Conservation (phyloP, 2,113 vertebrate species). For the Eulacestoma nigropectus region DNA sequence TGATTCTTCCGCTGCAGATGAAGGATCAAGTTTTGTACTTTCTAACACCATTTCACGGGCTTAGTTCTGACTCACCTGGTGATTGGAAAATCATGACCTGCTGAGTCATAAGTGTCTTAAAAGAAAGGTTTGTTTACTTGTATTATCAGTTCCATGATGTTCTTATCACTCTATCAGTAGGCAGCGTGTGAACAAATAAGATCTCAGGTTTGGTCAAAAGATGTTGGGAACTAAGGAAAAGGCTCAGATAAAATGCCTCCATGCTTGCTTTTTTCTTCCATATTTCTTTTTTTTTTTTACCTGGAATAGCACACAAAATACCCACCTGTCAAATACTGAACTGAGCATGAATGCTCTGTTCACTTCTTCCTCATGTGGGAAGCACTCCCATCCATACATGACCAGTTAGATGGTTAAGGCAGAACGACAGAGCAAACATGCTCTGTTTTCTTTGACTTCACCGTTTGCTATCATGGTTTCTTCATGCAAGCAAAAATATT, state of each 20-base stretch:
- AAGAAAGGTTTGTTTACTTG: background rate
- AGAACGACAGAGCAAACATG: background rate
- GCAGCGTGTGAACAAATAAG: background rate
- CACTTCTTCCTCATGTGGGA: background rate
- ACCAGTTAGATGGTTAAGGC: background rate
- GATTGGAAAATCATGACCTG: background rate
- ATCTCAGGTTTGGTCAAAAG: background rate
- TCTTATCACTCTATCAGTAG: background rate
- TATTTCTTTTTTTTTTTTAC: background rate
- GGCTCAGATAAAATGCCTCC: background rate
- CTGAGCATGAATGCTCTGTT: background rate
- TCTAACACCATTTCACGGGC: background rate
- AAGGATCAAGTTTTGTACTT: background rate
- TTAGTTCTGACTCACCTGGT: constrained; percentile 21
- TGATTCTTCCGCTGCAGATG: background rate
- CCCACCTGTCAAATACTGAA: background rate
- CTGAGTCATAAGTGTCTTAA: constrained; percentile 2
- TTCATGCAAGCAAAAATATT: constrained; percentile 51
- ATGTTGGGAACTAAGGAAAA: background rate
- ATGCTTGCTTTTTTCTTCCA: background rate
- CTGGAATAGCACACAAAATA: background rate
- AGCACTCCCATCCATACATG: background rate
- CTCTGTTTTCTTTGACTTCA: background rate
- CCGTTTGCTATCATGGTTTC: background rate
- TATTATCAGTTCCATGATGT: background rate